Evolutionary conservation across 2,888 invertebrate species (phyloP).

Genomic region (Phengaris alcon): DNA sequence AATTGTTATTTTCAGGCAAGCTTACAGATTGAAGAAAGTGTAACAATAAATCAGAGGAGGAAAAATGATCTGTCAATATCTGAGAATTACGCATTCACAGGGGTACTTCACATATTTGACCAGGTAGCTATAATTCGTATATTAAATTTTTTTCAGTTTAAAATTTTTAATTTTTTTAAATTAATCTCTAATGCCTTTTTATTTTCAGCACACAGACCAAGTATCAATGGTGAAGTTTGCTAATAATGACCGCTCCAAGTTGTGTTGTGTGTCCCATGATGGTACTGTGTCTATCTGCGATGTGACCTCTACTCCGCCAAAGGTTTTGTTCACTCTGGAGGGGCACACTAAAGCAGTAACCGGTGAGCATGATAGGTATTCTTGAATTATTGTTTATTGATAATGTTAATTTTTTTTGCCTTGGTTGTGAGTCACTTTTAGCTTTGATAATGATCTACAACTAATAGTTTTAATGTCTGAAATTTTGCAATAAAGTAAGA

Average conservation of each 20-base stretch:
- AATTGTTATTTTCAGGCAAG: conserved; percentile 54
- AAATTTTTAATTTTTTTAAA: neutral
- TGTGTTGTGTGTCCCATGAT: conserved; percentile 90
- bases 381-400: too few relatives aligned
- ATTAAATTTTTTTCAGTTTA: neutral
- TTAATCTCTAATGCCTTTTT: neutral
- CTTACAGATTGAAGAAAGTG: conserved; percentile 57
- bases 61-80: conserved; percentile 80
- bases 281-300: conserved; percentile 89
- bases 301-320: conserved; percentile 84
- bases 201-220: conserved; percentile 80
- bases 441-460: too few relatives aligned
- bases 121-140: conserved; percentile 70
- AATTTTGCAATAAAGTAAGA: too few relatives aligned
- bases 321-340: conserved; percentile 84
- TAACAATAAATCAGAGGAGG: conserved; percentile 53
- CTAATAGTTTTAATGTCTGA: too few relatives aligned
- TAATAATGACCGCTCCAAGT: conserved; percentile 88
- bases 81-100: conserved; percentile 92
- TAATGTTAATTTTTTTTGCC: too few relatives aligned
- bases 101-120: conserved; percentile 93
- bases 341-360: conserved; percentile 88
- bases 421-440: too few relatives aligned
- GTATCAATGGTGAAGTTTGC: conserved; percentile 91
- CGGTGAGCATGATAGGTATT: conserved; percentile 53